Conservation (phyloP, 1,140 invertebrate genomes). For the Holcopasites calliopsidis region DNA sequence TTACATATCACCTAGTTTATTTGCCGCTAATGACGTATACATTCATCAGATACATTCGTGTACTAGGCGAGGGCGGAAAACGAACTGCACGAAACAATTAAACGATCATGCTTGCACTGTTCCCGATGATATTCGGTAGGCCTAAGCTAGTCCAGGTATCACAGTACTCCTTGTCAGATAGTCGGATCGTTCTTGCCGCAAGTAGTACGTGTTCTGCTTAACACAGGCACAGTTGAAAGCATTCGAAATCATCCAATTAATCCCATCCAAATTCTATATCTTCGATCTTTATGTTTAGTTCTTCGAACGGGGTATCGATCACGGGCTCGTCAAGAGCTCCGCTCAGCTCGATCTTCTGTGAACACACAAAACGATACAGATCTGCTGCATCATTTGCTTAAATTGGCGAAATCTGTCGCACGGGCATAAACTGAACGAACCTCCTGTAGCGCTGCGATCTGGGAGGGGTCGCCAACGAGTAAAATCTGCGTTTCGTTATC, state of each 20-base stretch:
- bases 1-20: conserved; percentile 1
- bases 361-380: conserved; percentile 1
- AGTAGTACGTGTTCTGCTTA: no score
- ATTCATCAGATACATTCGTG: not conserved
- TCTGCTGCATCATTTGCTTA: no score
- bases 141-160: not conserved
- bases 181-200: no score
- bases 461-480: conserved; percentile 69
- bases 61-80: not conserved
- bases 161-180: no score
- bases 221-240: not conserved
- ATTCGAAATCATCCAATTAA: conserved; percentile 29
- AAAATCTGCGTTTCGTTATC: conserved; percentile 73
- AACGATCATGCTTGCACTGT: not conserved
- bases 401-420: not conserved
- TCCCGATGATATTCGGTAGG: not conserved
- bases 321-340: conserved; percentile 63
- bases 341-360: conserved; percentile 68
- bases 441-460: conserved; percentile 72
- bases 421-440: conserved; percentile 41
- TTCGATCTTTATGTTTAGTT: conserved; percentile 71
- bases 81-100: not conserved
- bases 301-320: conserved; percentile 69
- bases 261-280: conserved; percentile 72
- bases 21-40: not conserved